Percentiles rank a stretch among this genome's conserved stretches.
Evolutionary conservation across 2,113 vertebrate species (phyloP).

Genomic region (Agelaius phoeniceus): DNA sequence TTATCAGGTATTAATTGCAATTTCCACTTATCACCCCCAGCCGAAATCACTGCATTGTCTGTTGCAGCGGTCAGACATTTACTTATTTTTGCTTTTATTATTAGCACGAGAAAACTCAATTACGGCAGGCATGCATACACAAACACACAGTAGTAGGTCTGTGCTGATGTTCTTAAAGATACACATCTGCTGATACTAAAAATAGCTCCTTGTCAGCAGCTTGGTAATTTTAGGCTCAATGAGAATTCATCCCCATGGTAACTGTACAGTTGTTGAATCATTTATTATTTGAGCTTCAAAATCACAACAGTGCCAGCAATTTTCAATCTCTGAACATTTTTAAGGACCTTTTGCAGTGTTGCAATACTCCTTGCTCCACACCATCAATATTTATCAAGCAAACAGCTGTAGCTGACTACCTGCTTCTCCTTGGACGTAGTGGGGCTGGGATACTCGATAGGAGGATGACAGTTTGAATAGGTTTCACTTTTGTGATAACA

Average conservation of each 20-base stretch:
- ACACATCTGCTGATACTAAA: slow-evolving; percentile 72
- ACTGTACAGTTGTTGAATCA: slow-evolving; percentile 74
- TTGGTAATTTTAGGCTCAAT: slow-evolving; percentile 74
- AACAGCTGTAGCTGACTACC: not conserved
- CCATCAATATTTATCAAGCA: slow-evolving; percentile 19
- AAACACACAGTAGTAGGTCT: slow-evolving; percentile 57
- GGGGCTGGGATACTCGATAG: not conserved
- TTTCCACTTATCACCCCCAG: not conserved
- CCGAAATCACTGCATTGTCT: not conserved
- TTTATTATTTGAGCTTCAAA: slow-evolving; percentile 70
- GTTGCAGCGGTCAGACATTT: not conserved
- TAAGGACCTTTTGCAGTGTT: slow-evolving; percentile 21
- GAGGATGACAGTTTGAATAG: not conserved
- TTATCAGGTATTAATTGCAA: slow-evolving; percentile 39
- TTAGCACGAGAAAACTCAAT: slow-evolving; percentile 33
- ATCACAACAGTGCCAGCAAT: slow-evolving; percentile 43
- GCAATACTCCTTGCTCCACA: not conserved
- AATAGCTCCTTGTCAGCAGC: slow-evolving; percentile 70
- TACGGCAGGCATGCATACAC: slow-evolving; percentile 18
- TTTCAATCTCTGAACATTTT: slow-evolving; percentile 45
- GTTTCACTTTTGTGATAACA: not conserved
- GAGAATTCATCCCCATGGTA: slow-evolving; percentile 72
- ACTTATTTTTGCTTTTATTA: slow-evolving; percentile 5
- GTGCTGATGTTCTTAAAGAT: slow-evolving; percentile 68
- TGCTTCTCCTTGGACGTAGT: not conserved